Conservation (phyloP, 2,797 vertebrate genomes). For the Parauchenoglanis ngamensis region DNA sequence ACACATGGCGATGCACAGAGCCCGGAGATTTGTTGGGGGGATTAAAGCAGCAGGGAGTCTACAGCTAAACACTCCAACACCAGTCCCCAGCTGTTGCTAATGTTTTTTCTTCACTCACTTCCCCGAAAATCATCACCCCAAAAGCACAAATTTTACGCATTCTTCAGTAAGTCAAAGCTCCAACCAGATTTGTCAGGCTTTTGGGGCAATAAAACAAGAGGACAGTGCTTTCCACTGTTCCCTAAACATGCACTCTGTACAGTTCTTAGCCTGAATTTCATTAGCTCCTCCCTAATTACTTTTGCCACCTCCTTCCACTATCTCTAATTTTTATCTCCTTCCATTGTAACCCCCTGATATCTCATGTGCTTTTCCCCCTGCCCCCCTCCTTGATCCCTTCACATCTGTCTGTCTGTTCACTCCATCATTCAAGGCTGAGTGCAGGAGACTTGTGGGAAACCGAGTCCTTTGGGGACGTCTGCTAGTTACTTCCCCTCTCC, state of each 20-base stretch:
- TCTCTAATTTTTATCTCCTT: constrained; percentile 8
- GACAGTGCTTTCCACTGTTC: not conserved
- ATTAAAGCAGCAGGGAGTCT: constrained; percentile 51
- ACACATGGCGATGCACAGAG: constrained; percentile 28
- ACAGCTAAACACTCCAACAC: constrained; percentile 25
- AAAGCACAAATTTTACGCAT: constrained; percentile 1
- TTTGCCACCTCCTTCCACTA: constrained; percentile 19
- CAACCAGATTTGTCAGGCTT: not conserved
- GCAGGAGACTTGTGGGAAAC: constrained; percentile 60
- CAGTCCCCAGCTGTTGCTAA: constrained; percentile 36
- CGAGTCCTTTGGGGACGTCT: constrained; percentile 56
- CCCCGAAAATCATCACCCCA: not conserved
- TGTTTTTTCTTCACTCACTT: constrained; percentile 43
- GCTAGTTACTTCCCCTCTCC: constrained; percentile 60
- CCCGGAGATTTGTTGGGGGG: constrained; percentile 44
- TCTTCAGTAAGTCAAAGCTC: not conserved
- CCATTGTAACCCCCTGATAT: not conserved
- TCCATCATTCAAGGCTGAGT: constrained; percentile 42
- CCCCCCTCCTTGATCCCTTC: constrained; percentile 32
- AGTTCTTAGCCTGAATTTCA: not conserved
- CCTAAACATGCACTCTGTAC: constrained; percentile 11
- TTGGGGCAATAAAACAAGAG: constrained; percentile 1
- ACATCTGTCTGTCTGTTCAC: constrained; percentile 40
- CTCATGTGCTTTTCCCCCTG: constrained; percentile 18
- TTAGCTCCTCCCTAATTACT: not conserved